These are phyloP conservation scores for Dermolepida albohirtum DNA, from an alignment of 2,888 invertebrate genomes.

Conservation along the genomic window DNA sequence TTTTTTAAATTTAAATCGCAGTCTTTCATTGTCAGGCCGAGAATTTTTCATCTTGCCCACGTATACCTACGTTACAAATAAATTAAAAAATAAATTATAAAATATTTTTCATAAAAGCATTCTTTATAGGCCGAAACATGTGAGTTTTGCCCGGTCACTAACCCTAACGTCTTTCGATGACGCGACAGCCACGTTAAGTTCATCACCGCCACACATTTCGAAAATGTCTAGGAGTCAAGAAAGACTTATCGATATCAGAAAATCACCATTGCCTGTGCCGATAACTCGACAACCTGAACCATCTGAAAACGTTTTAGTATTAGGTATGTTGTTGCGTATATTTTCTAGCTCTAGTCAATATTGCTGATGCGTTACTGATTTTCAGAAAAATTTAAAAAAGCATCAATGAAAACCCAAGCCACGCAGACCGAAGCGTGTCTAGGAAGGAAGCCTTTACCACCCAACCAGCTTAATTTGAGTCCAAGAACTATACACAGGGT, in stretches of 20 bases:
- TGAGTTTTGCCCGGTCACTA: constrained; percentile 90
- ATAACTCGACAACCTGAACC: constrained; percentile 65
- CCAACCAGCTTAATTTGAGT: constrained; percentile 79
- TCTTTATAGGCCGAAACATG: constrained; percentile 81
- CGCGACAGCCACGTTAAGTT: constrained; percentile 66
- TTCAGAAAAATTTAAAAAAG: constrained; percentile 83
- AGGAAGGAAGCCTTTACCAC: constrained; percentile 78
- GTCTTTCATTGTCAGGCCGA: too few relatives aligned
- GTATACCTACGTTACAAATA: too few relatives aligned
- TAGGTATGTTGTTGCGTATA: constrained; percentile 64
- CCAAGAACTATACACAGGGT: constrained; percentile 86
- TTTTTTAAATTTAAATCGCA: too few relatives aligned
- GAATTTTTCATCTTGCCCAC: too few relatives aligned
- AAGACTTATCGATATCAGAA: constrained; percentile 80
- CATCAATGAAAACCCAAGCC: constrained; percentile 92
- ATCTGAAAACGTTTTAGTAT: constrained; percentile 69
- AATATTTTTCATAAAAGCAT: neutral
- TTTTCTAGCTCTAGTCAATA: neutral
- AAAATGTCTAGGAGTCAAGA: constrained; percentile 72
- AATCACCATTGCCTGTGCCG: constrained; percentile 66
- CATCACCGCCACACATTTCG: constrained; percentile 60
- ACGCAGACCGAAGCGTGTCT: constrained; percentile 88
- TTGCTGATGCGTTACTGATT: constrained; percentile 50
- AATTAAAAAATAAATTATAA: too few relatives aligned
- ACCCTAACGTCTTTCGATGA: constrained; percentile 88